Percentiles rank a stretch among this genome's conserved stretches.
These are phyloP conservation scores for Ornithorhynchus anatinus DNA, from an alignment of 2,113 vertebrate genomes.

Conservation along the genomic window DNA sequence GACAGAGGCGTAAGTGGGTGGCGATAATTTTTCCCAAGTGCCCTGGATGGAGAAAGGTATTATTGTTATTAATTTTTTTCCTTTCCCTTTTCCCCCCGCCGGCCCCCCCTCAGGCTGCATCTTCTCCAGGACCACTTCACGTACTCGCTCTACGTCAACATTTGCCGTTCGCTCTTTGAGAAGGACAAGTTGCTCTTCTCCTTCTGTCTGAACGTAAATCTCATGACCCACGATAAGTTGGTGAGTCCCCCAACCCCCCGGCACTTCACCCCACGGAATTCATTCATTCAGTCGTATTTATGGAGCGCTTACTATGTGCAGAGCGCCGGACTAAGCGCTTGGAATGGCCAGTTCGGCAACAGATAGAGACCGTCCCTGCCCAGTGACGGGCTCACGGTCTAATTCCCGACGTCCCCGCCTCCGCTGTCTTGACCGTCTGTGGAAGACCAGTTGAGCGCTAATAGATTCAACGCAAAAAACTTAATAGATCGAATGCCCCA, in stretches of 20 bases:
- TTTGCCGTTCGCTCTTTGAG: constrained; percentile 90
- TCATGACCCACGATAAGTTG: constrained; percentile 75
- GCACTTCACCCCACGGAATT: no score
- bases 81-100: background rate
- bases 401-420: no score
- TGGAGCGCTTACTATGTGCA: no score
- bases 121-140: constrained; percentile 89
- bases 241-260: constrained; percentile 69
- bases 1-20: background rate
- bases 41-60: background rate
- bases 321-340: no score
- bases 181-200: constrained; percentile 94
- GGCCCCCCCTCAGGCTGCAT: constrained; percentile 76
- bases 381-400: no score
- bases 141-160: constrained; percentile 83
- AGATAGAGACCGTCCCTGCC: no score
- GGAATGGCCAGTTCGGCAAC: no score
- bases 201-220: constrained; percentile 84
- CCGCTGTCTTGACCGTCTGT: no score
- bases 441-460: no score
- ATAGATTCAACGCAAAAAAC: no score
- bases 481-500: no score
- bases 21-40: background rate
- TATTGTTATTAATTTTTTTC: constrained; percentile 6
- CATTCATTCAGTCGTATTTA: no score